phyloP scores from a whole-genome alignment of 2,113 vertebrate genomes.

The Lucifuga dentata region DNA sequence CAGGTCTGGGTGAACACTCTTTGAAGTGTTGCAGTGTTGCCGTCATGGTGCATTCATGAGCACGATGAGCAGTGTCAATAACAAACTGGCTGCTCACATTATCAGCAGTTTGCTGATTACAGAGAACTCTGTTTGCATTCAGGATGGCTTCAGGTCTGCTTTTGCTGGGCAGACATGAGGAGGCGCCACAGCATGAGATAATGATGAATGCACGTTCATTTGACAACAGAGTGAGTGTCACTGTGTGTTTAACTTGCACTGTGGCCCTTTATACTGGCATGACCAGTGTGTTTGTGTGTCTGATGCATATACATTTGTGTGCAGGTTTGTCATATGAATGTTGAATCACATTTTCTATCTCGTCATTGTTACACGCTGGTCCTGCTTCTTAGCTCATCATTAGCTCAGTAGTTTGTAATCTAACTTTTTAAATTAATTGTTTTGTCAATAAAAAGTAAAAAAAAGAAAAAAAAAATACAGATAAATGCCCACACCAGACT shows the following conservation, averaged over 20 bases:
- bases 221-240: constrained; percentile 47
- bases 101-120: constrained; percentile 55
- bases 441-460: too few species aligned
- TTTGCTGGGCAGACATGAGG: constrained; percentile 42
- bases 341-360: background rate
- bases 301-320: background rate
- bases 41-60: constrained; percentile 40
- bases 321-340: background rate
- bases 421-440: too few species aligned
- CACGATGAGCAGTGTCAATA: constrained; percentile 9
- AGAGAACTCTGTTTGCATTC: constrained; percentile 56
- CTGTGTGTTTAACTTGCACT: constrained; percentile 18
- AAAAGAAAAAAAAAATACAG: too few species aligned
- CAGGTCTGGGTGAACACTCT: constrained; percentile 14
- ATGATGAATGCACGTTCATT: constrained; percentile 47
- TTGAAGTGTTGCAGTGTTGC: constrained; percentile 11
- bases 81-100: constrained; percentile 27
- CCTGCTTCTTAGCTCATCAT: too few species aligned
- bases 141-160: constrained; percentile 30
- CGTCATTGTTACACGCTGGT: too few species aligned
- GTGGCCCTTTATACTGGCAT: background rate
- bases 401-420: too few species aligned
- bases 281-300: background rate
- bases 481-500: too few species aligned
- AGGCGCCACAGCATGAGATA: constrained; percentile 20